phyloP scores from a whole-genome alignment of 2,113 vertebrate species.

The Notarius lentiginosus region DNA sequence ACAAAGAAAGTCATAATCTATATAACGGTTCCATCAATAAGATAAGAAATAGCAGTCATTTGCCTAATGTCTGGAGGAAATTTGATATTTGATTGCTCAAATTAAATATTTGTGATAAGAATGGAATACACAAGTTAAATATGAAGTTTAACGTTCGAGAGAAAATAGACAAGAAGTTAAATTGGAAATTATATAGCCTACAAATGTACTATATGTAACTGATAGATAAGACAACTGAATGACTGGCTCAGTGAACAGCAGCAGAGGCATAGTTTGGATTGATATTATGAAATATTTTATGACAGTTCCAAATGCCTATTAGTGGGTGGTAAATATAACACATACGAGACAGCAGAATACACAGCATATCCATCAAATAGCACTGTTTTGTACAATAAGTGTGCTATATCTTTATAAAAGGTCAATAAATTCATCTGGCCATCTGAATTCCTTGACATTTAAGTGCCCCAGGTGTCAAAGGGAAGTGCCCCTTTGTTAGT shows the following conservation, averaged over 20 bases:
- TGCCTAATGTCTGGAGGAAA: not conserved
- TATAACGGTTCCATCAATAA: not conserved
- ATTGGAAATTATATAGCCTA: not conserved
- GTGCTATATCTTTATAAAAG: not conserved
- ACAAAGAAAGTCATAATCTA: not conserved
- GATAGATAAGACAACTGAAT: not conserved
- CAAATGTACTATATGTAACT: not conserved
- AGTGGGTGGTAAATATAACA: not conserved
- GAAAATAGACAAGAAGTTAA: not conserved
- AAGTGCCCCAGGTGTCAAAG: not conserved
- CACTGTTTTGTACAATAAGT: not conserved
- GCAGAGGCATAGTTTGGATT: not conserved
- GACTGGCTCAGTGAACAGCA: not conserved
- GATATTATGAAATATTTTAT: conserved; percentile 1
- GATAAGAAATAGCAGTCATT: not conserved
- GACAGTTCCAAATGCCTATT: not conserved
- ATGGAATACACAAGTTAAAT: not conserved
- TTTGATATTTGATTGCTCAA: not conserved
- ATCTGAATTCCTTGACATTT: not conserved
- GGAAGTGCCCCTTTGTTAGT: not conserved
- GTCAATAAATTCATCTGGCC: not conserved
- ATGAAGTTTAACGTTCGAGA: not conserved
- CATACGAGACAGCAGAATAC: not conserved
- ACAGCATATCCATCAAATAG: not conserved
- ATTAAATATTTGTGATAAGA: not conserved